Evolutionary conservation across 2,888 invertebrate species (phyloP).

Genomic region (Euproctis similis): DNA sequence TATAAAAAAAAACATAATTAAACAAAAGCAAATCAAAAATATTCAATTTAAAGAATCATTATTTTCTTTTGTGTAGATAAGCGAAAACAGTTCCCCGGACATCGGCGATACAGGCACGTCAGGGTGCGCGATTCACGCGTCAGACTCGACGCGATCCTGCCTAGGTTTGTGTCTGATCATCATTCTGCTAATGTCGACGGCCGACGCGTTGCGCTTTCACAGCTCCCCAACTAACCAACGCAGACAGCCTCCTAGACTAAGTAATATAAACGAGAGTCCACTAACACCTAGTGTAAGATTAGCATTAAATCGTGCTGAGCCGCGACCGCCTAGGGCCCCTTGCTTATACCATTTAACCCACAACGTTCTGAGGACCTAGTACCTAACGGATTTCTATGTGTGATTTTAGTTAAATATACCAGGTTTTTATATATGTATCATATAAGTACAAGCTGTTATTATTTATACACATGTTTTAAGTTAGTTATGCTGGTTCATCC

Average conservation of each 20-base stretch:
- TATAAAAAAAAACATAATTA: too few relatives aligned
- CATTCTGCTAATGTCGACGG: slow-evolving; percentile 49
- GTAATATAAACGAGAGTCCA: slow-evolving; percentile 47
- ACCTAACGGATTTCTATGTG: slow-evolving; percentile 36
- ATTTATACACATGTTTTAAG: slow-evolving; percentile 27
- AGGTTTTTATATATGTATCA: slow-evolving; percentile 30
- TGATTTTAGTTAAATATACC: slow-evolving; percentile 68
- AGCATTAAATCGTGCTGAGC: slow-evolving; percentile 24
- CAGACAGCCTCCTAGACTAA: slow-evolving; percentile 46
- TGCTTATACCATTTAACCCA: slow-evolving; percentile 33
- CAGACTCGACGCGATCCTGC: slow-evolving; percentile 56
- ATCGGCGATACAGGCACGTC: slow-evolving; percentile 25
- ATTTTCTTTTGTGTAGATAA: slow-evolving; percentile 42
- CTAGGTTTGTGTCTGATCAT: slow-evolving; percentile 72
- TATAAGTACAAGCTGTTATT: slow-evolving; percentile 64
- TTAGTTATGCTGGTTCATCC: slow-evolving; percentile 30
- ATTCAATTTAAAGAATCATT: too few relatives aligned
- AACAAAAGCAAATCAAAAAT: too few relatives aligned
- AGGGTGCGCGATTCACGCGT: slow-evolving; percentile 52
- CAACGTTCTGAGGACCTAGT: slow-evolving; percentile 34
- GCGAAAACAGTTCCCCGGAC: slow-evolving; percentile 51
- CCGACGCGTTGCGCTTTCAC: slow-evolving; percentile 33
- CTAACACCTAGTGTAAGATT: slow-evolving; percentile 59
- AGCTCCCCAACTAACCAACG: slow-evolving; percentile 18
- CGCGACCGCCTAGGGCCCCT: slow-evolving; percentile 51